Evolutionary conservation across 2,888 invertebrate species (phyloP).

Genomic region (Eurois occulta): DNA sequence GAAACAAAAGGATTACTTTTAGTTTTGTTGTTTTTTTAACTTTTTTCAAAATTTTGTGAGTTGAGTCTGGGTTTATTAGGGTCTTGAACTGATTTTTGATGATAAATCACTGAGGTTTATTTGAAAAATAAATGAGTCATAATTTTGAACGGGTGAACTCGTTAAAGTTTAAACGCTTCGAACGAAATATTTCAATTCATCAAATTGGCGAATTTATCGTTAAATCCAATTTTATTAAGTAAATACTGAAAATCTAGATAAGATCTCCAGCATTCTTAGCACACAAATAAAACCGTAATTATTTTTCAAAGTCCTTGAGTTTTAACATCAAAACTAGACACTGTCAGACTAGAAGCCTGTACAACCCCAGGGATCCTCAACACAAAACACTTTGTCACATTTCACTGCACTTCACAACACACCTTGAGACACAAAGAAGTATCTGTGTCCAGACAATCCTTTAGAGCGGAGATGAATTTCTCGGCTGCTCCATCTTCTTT

Average conservation of each 20-base stretch:
- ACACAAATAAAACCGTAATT: constrained; percentile 47
- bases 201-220: constrained; percentile 15
- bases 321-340: constrained; percentile 54
- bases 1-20: constrained; percentile 57
- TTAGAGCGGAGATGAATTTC: constrained; percentile 86
- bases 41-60: neutral
- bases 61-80: neutral
- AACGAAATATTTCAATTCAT: neutral
- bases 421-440: constrained; percentile 94
- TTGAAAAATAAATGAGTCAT: constrained; percentile 51
- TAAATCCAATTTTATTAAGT: constrained; percentile 7
- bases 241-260: neutral
- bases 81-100: constrained; percentile 30
- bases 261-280: constrained; percentile 14
- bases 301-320: constrained; percentile 65
- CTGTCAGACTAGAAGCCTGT: constrained; percentile 27
- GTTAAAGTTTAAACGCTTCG: neutral
- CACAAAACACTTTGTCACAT: constrained; percentile 69
- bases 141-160: neutral
- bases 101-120: constrained; percentile 31
- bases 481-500: constrained; percentile 84
- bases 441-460: constrained; percentile 93
- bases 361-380: constrained; percentile 63
- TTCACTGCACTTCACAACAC: constrained; percentile 86
- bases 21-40: constrained; percentile 5